These are phyloP conservation scores for Phrixothrix hirtus DNA, from an alignment of 2,888 invertebrate genomes.

Conservation along the genomic window DNA sequence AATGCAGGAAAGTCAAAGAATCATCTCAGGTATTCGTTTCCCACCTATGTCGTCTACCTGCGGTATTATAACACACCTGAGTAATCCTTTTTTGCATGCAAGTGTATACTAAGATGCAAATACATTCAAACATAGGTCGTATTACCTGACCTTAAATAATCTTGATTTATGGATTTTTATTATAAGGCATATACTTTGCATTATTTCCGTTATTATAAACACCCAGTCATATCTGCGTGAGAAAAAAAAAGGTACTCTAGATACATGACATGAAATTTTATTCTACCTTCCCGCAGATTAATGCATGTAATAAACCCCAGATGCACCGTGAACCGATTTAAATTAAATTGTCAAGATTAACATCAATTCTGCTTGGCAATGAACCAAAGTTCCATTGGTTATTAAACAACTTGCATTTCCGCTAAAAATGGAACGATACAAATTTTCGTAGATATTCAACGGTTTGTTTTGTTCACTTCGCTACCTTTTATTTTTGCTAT, in stretches of 20 bases:
- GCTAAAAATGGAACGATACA: too few species aligned
- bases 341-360: constrained; percentile 13
- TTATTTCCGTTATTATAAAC: constrained; percentile 20
- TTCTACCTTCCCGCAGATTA: constrained; percentile 1
- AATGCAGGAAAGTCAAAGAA: too few species aligned
- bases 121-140: too few species aligned
- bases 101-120: constrained; percentile 28
- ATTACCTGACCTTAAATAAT: constrained; percentile 35
- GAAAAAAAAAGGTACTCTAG: constrained; percentile 9
- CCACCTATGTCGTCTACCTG: constrained; percentile 29
- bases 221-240: constrained; percentile 9
- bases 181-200: constrained; percentile 18
- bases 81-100: constrained; percentile 32
- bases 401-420: too few species aligned
- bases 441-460: too few species aligned
- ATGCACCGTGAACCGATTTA: constrained; percentile 12
- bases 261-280: constrained; percentile 2
- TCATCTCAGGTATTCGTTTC: constrained; percentile 21
- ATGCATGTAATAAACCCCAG: constrained; percentile 4
- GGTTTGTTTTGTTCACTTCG: too few species aligned
- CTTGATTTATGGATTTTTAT: constrained; percentile 33
- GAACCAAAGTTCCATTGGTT: constrained; percentile 1
- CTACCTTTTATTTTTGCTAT: too few species aligned
- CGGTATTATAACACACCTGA: constrained; percentile 20
- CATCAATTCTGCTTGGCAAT: constrained; percentile 8